Evolutionary conservation across 2,888 invertebrate species (phyloP).

Genomic region (Esperia sulphurella): DNA sequence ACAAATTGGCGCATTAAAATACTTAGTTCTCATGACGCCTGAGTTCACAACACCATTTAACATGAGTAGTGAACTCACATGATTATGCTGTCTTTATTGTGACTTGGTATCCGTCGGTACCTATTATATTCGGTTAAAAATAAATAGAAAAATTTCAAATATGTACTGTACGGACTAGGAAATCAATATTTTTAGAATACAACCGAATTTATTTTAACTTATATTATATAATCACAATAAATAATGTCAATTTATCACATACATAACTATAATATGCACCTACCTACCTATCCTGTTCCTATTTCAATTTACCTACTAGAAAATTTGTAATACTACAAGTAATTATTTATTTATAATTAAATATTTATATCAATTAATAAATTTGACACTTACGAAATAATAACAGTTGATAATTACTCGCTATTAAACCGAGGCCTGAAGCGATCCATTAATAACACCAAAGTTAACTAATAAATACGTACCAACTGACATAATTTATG

Average conservation of each 20-base stretch:
- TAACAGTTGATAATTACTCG: slow-evolving; percentile 14
- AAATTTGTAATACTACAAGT: background rate
- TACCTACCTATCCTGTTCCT: too few relatives aligned
- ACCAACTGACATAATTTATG: slow-evolving; percentile 10
- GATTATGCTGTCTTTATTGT: too few relatives aligned
- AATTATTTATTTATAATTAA: slow-evolving; percentile 2
- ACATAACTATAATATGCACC: too few relatives aligned
- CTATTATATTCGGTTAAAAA: too few relatives aligned
- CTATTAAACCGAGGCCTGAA: slow-evolving; percentile 18
- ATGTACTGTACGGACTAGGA: too few relatives aligned
- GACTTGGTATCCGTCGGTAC: too few relatives aligned
- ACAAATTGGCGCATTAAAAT: slow-evolving; percentile 10
- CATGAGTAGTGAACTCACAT: background rate
- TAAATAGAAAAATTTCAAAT: too few relatives aligned
- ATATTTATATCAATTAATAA: slow-evolving; percentile 16
- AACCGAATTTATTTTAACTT: too few relatives aligned
- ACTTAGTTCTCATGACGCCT: slow-evolving; percentile 4
- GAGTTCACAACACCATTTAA: background rate
- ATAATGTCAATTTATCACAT: too few relatives aligned
- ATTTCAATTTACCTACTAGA: too few relatives aligned
- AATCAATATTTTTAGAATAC: too few relatives aligned
- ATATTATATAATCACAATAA: too few relatives aligned
- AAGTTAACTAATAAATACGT: slow-evolving; percentile 14
- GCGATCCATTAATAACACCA: slow-evolving; percentile 18
- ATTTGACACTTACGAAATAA: slow-evolving; percentile 14